Conservation (phyloP, 2,888 invertebrate species). For the Cephus runcator region DNA sequence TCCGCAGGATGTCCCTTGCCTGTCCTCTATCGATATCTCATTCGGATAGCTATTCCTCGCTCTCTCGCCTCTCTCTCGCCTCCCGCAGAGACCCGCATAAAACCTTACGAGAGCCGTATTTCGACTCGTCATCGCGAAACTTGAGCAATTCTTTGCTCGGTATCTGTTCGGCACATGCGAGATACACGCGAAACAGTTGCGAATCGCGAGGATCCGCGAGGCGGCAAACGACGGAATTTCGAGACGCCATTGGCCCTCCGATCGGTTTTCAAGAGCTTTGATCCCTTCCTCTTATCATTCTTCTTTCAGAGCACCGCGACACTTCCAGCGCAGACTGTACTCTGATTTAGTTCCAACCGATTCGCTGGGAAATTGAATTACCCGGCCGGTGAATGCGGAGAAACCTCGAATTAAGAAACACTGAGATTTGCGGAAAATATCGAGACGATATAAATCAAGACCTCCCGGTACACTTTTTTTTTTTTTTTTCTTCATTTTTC, state of each 20-base stretch:
- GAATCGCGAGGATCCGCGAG: no score
- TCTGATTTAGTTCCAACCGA: slow-evolving; percentile 60
- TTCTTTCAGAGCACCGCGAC: neutral
- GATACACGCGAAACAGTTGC: no score
- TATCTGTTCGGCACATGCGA: no score
- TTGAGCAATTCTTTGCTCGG: neutral
- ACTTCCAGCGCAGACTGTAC: slow-evolving; percentile 45
- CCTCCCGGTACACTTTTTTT: slow-evolving; percentile 27
- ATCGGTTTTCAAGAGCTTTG: no score
- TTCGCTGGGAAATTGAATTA: slow-evolving; percentile 61
- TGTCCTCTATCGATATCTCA: slow-evolving; percentile 18
- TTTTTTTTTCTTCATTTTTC: slow-evolving; percentile 27
- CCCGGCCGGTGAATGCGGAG: slow-evolving; percentile 32
- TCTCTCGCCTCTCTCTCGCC: slow-evolving; percentile 12
- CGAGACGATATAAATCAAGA: slow-evolving; percentile 60
- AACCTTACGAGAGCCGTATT: slow-evolving; percentile 45
- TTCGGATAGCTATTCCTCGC: slow-evolving; percentile 18
- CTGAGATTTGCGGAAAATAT: slow-evolving; percentile 63
- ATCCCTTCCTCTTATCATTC: no score
- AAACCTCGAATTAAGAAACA: slow-evolving; percentile 63
- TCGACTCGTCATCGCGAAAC: slow-evolving; percentile 34
- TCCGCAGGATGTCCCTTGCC: slow-evolving; percentile 15
- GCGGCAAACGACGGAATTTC: no score
- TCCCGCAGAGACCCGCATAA: slow-evolving; percentile 35
- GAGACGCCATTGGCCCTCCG: no score